Conservation (phyloP, 1,140 invertebrate genomes). For the Drosophila arizonae region DNA sequence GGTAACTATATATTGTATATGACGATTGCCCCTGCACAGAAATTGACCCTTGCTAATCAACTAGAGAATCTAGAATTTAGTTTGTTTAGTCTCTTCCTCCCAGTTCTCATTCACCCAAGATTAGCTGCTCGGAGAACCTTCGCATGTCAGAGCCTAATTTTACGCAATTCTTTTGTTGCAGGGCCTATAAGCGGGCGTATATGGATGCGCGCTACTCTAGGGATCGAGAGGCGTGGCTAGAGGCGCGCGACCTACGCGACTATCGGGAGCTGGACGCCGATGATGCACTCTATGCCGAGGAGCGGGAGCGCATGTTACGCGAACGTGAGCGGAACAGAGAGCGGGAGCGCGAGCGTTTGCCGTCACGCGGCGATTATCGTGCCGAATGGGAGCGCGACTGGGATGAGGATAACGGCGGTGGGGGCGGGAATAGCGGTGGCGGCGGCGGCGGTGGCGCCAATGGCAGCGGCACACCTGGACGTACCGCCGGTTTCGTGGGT, state of each 20-base stretch:
- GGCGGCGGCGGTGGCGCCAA: conserved; percentile 40
- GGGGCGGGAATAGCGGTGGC: conserved; percentile 31
- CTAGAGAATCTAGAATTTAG: too few species aligned
- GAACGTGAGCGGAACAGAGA: conserved; percentile 62
- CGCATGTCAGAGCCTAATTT: not conserved
- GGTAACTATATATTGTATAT: conserved; percentile 38
- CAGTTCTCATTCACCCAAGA: too few species aligned
- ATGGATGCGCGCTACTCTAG: conserved; percentile 64
- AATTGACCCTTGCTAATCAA: too few species aligned
- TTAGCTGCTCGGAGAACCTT: too few species aligned
- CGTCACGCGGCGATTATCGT: conserved; percentile 61
- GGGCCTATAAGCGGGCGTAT: conserved; percentile 71
- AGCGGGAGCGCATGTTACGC: conserved; percentile 54
- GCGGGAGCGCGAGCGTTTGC: conserved; percentile 60
- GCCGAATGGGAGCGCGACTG: conserved; percentile 76
- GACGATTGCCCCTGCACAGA: not conserved
- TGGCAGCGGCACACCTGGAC: conserved; percentile 34
- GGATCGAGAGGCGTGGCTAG: conserved; percentile 73
- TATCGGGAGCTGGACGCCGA: conserved; percentile 70
- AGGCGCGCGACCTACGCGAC: conserved; percentile 66
- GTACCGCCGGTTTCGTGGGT: conserved; percentile 66
- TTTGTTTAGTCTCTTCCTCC: too few species aligned
- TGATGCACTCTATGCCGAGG: conserved; percentile 69
- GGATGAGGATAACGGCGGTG: conserved; percentile 56
- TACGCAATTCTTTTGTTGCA: conserved; percentile 5